Conservation (phyloP, 2,888 invertebrate genomes). For the Lithophane ornitopus region DNA sequence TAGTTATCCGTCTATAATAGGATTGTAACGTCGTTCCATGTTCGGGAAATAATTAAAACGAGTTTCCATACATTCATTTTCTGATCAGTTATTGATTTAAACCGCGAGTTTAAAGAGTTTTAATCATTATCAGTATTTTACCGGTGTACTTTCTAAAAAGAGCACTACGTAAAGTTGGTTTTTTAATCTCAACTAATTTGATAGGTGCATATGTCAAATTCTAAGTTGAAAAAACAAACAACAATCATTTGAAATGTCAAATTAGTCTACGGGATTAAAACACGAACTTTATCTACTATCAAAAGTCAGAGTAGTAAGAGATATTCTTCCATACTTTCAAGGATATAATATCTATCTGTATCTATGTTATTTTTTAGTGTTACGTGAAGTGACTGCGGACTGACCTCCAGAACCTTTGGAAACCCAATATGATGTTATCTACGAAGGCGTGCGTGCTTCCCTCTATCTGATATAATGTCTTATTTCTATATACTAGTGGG, state of each 20-base stretch:
- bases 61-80: slow-evolving; percentile 13
- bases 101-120: neutral
- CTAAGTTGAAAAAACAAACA: no score
- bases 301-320: neutral
- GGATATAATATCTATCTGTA: slow-evolving; percentile 25
- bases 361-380: slow-evolving; percentile 43
- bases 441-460: slow-evolving; percentile 55
- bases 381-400: slow-evolving; percentile 59
- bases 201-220: no score
- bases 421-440: slow-evolving; percentile 59
- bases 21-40: slow-evolving; percentile 43
- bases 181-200: no score
- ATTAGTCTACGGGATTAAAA: no score
- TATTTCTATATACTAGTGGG: slow-evolving; percentile 50
- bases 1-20: slow-evolving; percentile 59
- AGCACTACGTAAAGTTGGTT: no score
- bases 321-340: slow-evolving; percentile 1
- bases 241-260: no score
- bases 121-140: no score
- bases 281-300: neutral
- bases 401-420: slow-evolving; percentile 52
- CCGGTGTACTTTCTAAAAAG: neutral
- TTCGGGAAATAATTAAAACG: slow-evolving; percentile 58
- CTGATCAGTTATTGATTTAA: neutral
- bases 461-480: slow-evolving; percentile 51